Conservation (phyloP, 2,113 vertebrate genomes). For the Cavia aperea region DNA sequence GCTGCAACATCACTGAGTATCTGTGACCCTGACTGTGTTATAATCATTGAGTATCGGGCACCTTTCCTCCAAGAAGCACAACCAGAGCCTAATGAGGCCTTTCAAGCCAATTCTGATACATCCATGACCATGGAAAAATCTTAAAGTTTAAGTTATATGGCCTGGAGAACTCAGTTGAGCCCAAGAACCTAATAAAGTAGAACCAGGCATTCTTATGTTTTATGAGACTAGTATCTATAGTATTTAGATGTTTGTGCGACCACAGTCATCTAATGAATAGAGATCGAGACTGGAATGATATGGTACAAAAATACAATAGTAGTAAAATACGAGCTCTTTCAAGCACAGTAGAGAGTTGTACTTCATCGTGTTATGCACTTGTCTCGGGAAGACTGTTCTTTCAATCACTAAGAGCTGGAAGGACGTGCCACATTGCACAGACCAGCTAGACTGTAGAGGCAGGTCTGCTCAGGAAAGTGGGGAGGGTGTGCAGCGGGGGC, state of each 20-base stretch:
- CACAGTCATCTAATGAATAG: slow-evolving; percentile 1
- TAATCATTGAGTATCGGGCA: slow-evolving; percentile 63
- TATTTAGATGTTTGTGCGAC: background rate
- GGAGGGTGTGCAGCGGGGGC: too few species aligned
- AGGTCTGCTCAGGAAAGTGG: background rate
- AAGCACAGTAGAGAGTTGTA: background rate
- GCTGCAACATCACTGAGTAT: slow-evolving; percentile 23
- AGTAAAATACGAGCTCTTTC: slow-evolving; percentile 26
- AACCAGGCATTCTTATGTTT: background rate
- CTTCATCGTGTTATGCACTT: background rate
- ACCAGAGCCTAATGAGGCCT: slow-evolving; percentile 34
- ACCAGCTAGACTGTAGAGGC: background rate
- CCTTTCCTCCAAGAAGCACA: slow-evolving; percentile 34
- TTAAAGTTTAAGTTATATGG: slow-evolving; percentile 60
- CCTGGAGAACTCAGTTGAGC: background rate
- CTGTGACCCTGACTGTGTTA: slow-evolving; percentile 27
- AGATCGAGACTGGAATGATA: slow-evolving; percentile 23
- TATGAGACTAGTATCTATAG: background rate
- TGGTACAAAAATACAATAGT: slow-evolving; percentile 6
- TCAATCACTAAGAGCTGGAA: background rate
- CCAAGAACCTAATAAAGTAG: background rate
- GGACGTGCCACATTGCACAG: background rate
- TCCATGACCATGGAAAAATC: slow-evolving; percentile 42
- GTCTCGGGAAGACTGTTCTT: background rate
- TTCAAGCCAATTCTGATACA: slow-evolving; percentile 29